Conservation (phyloP, 1,140 invertebrate genomes). For the Zaprionus taronus region DNA sequence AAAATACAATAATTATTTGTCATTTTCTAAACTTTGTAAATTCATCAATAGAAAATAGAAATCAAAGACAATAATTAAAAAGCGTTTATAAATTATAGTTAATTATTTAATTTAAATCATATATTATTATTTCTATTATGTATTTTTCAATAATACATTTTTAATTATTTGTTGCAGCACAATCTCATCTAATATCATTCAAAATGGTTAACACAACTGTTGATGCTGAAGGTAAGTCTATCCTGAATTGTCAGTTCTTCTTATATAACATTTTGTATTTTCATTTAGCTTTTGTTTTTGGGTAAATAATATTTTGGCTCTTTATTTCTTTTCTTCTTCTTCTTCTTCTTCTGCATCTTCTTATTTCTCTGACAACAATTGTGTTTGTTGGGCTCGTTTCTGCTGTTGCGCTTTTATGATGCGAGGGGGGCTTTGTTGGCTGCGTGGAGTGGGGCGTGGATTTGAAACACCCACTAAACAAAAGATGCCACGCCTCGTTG, state of each 20-base stretch:
- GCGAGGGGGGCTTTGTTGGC: conserved; percentile 10
- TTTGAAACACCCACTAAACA: conserved; percentile 36
- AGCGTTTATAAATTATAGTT: background rate
- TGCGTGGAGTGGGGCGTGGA: background rate
- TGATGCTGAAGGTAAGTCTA: conserved; percentile 50
- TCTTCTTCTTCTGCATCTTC: conserved; percentile 8
- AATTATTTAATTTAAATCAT: background rate
- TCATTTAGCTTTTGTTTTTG: conserved; percentile 9
- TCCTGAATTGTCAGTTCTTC: background rate
- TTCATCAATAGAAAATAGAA: too few relatives aligned
- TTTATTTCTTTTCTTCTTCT: conserved; percentile 8
- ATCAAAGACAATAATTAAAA: background rate
- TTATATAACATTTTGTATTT: background rate
- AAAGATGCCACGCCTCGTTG: conserved; percentile 59
- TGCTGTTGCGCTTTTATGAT: conserved; percentile 32
- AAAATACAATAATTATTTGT: too few relatives aligned
- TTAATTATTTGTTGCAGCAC: conserved; percentile 14
- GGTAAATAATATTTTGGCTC: conserved; percentile 15
- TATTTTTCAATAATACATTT: background rate
- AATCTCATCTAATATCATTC: conserved; percentile 6
- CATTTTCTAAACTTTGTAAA: too few relatives aligned
- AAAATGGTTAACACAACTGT: conserved; percentile 57
- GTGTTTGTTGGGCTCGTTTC: conserved; percentile 7
- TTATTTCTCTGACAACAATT: conserved; percentile 27
- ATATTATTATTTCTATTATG: background rate